Evolutionary conservation across 2,888 invertebrate genomes (phyloP).

Genomic region (Nemotelus nigrinus): DNA sequence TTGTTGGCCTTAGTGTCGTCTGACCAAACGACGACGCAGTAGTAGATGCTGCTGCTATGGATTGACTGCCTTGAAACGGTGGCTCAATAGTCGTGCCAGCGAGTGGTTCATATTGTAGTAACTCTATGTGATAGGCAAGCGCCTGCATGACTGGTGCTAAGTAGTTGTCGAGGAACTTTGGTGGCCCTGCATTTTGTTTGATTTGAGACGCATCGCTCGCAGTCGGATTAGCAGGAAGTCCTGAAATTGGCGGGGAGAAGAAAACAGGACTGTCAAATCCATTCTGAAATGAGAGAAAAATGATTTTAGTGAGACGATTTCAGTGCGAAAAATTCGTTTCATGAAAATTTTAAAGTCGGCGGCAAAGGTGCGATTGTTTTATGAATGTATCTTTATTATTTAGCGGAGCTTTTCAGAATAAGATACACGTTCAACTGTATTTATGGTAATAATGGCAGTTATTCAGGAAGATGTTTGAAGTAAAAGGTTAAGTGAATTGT

Average conservation of each 20-base stretch:
- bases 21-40: slow-evolving; percentile 44
- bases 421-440: no score
- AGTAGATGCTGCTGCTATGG: slow-evolving; percentile 48
- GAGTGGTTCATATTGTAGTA: slow-evolving; percentile 63
- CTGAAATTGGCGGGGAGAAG: slow-evolving; percentile 46
- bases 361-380: no score
- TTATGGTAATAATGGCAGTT: no score
- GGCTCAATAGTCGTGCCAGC: slow-evolving; percentile 62
- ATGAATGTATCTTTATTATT: no score
- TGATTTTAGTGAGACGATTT: neutral
- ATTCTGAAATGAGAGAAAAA: slow-evolving; percentile 27
- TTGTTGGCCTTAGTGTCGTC: slow-evolving; percentile 19
- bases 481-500: no score
- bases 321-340: no score
- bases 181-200: slow-evolving; percentile 21
- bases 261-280: slow-evolving; percentile 13
- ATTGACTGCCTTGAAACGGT: slow-evolving; percentile 57
- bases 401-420: no score
- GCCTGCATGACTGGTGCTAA: slow-evolving; percentile 65
- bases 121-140: slow-evolving; percentile 63
- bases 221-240: slow-evolving; percentile 42
- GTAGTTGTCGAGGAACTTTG: slow-evolving; percentile 60
- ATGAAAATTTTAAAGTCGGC: no score
- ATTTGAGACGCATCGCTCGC: slow-evolving; percentile 24
- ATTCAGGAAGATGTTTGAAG: no score